Evolutionary conservation across 2,888 invertebrate species (phyloP), one percentile per base, ranked within the genome.

Genomic region (Thelaira solivaga): DNA sequence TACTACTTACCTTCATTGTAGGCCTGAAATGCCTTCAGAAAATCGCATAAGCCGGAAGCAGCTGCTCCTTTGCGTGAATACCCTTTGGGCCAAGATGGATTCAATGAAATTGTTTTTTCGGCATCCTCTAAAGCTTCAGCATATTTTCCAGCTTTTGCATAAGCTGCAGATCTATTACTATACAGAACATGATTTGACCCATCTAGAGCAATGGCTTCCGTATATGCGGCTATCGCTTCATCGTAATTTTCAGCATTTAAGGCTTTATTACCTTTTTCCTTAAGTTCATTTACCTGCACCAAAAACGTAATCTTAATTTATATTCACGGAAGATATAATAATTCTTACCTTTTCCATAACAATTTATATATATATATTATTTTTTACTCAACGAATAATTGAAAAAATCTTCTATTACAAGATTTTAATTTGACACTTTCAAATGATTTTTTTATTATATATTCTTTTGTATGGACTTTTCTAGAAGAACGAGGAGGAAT

Each of bases 111-210:
- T 0, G 96, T 96, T 86, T 93, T 93, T 78, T 96, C 94, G 0
- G 97, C 97, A 90, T 97, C 97, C 80, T 92, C 91, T 26, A 97
- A 89, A 0, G 97, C 96, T 76, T 93, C 91, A 1, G 90, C 87
- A 85, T 93, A 97, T 80, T 94, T 92, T 22, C 92, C 93, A 49
- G 93, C 92, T 89, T 96, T 97, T 1, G 96, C 95, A 85, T 94
- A 93, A 5, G 97, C 97, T 5, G 97, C 97, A 0, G 97, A 97
- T 67, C 97, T 92, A 89, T 97, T 97, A 83, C 97, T 97, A 85
- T 91, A 97, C 22, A 97, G 90, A 85, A 97, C 96, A 90, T 97
- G 95, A 90, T 97, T 97, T 36, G 90, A 91, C 0, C 90, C 90
- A 86, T 97, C 97, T 76, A 96, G 87, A 11, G 90, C 89, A 80